phyloP scores from a whole-genome alignment of 2,888 invertebrate genomes.

The Iselma pallidipennis region DNA sequence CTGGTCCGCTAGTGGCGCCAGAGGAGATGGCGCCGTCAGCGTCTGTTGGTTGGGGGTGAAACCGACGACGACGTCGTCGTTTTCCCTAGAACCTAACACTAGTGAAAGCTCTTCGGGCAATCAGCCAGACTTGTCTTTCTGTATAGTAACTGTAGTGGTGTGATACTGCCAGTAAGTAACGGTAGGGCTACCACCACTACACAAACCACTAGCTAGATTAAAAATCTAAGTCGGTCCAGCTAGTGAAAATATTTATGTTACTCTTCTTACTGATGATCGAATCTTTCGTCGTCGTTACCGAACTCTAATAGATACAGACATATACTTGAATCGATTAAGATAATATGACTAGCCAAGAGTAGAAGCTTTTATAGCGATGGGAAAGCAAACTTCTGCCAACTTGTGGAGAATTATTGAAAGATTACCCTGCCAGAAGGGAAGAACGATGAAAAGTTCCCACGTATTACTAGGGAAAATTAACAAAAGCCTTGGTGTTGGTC shows the following conservation, averaged over 20 bases:
- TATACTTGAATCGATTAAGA: constrained; percentile 36
- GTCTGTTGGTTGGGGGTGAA: constrained; percentile 44
- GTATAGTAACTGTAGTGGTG: neutral
- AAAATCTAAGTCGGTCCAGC: constrained; percentile 36
- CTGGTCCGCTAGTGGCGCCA: constrained; percentile 51
- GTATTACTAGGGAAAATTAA: neutral
- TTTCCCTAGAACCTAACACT: constrained; percentile 20
- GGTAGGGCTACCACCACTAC: constrained; percentile 1
- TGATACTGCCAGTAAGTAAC: constrained; percentile 32
- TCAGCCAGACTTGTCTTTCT: constrained; percentile 44
- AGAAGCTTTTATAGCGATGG: constrained; percentile 32
- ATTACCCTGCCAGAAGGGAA: neutral
- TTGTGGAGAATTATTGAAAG: constrained; percentile 8
- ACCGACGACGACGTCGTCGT: constrained; percentile 27
- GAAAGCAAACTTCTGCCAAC: constrained; percentile 25
- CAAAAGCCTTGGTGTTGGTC: neutral
- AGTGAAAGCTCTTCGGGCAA: constrained; percentile 47
- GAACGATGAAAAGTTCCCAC: constrained; percentile 9
- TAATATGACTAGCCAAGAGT: constrained; percentile 38
- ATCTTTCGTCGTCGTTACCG: no score
- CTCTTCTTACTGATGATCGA: neutral
- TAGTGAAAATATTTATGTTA: neutral
- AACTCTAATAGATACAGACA: constrained; percentile 3
- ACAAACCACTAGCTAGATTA: constrained; percentile 39
- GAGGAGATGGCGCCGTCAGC: constrained; percentile 47